Evolutionary conservation across 2,113 vertebrate species (phyloP).

Genomic region (Cyanoderma ruficeps): DNA sequence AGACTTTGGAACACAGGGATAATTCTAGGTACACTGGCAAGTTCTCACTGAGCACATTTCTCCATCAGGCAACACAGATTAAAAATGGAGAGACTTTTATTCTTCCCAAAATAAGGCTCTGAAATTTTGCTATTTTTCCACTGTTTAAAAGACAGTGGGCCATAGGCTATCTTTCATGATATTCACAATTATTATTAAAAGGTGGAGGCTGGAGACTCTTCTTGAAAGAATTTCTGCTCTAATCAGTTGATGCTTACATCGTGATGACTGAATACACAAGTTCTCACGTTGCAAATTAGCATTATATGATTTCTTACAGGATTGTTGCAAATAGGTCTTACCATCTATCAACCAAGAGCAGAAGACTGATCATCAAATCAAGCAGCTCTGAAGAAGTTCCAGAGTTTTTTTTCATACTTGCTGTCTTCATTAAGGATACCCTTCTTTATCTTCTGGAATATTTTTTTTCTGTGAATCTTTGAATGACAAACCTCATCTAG

Average conservation of each 20-base stretch:
- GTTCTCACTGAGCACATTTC: not conserved
- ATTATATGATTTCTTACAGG: not conserved
- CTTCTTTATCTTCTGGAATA: not conserved
- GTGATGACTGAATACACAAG: not conserved
- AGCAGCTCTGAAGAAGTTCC: not conserved
- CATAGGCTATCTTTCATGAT: not conserved
- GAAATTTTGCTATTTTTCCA: not conserved
- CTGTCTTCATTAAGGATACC: not conserved
- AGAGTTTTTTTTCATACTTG: not conserved
- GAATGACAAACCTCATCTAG: not conserved
- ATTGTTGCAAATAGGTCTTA: not conserved
- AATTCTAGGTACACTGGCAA: not conserved
- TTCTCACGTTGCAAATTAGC: not conserved
- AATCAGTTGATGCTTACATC: not conserved
- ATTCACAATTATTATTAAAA: not conserved
- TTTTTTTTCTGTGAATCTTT: not conserved
- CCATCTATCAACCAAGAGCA: not conserved
- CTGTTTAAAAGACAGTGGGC: not conserved
- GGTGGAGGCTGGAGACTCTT: not conserved
- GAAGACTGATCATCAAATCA: not conserved
- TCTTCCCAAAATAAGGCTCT: not conserved
- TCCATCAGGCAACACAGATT: not conserved
- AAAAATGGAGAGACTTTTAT: not conserved
- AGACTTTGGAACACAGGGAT: not conserved
- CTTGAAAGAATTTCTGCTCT: not conserved